Evolutionary conservation across 2,888 invertebrate genomes (phyloP), one percentile per base, ranked within the genome.

Genomic region (Odontocolon sp.): DNA sequence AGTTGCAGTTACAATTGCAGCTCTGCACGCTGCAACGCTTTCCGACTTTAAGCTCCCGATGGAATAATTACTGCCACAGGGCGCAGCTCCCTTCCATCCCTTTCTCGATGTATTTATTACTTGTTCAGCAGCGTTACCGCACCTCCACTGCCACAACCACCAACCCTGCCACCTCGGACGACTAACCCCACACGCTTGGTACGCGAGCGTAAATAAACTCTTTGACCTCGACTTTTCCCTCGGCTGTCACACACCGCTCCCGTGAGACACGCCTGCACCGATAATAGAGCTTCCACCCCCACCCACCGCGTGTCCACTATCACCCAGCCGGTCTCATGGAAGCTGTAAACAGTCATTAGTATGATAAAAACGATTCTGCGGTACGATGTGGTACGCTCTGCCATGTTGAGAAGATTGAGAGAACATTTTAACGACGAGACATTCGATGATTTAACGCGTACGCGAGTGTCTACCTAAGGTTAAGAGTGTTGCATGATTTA

Each of bases 321-420:
- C 11, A 23, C 26, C 16, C 57, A 9, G 4, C 59, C 42, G 23
- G 8, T 21, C 18, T 11, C 52, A 16, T 42, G 57, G 50, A 66
- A 59, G 56, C 71, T 72, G 72, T 59, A 71, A 77, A 68, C 68
- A 68, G 68, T 72, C 63, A 77, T 77, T 77, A 77, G 77, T 72
- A 77, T 77, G 67, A 72, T 68, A 77, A 72, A 72, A 64, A 72
- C 67, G 45, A 68, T n/a, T 42, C 26, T 14, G 33, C 54, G 40
- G 56, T 26, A 33, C 38, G 18, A 26, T 56, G 33, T 33, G 26
- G 18, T 61, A 42, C 16, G 16, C n/a, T 14, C 2, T 36, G 33
- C 23, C 21, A 16, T 11, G 33, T 2, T 2, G n/a, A 71, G 42
- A 45, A 33, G 40, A 69, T 57, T 50, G 70, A 45, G 64, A 33